These are phyloP conservation scores for Epinephelus moara DNA, from an alignment of 2,113 vertebrate genomes.

Conservation along the genomic window DNA sequence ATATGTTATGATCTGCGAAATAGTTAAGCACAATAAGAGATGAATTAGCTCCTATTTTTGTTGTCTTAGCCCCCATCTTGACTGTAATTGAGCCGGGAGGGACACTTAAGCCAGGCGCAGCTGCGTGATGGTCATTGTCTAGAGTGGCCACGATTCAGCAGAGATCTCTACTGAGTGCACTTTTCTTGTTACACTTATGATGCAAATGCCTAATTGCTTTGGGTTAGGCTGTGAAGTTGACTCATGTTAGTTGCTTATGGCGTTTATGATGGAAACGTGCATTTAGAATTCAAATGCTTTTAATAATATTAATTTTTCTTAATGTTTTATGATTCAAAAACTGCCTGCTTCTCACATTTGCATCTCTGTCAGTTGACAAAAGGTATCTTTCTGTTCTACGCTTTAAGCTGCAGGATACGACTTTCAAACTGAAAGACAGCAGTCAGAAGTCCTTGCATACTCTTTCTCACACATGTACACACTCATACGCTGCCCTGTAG, in stretches of 20 bases:
- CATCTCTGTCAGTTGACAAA: background rate
- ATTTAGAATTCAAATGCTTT: background rate
- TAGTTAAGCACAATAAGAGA: too few relatives aligned
- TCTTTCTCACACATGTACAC: slow-evolving; percentile 18
- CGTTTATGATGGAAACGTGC: background rate
- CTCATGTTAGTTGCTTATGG: too few relatives aligned
- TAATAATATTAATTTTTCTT: background rate
- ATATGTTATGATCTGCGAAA: too few relatives aligned
- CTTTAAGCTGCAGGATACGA: background rate
- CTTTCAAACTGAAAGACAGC: slow-evolving; percentile 4
- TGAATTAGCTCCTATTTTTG: too few relatives aligned
- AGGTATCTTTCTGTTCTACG: background rate
- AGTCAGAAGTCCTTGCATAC: background rate
- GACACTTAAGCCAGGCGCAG: too few relatives aligned
- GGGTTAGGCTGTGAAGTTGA: background rate
- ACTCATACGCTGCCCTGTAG: slow-evolving; percentile 35
- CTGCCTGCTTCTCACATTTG: background rate
- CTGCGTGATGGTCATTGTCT: too few relatives aligned
- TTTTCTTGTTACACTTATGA: background rate
- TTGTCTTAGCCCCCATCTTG: too few relatives aligned
- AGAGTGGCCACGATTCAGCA: too few relatives aligned
- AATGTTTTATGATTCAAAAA: background rate
- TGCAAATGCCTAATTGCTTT: background rate
- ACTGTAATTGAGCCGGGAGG: too few relatives aligned
- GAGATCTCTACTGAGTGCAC: too few relatives aligned